Conservation (phyloP, 2,797 vertebrate species). For the Rhyacichthys aspro region DNA sequence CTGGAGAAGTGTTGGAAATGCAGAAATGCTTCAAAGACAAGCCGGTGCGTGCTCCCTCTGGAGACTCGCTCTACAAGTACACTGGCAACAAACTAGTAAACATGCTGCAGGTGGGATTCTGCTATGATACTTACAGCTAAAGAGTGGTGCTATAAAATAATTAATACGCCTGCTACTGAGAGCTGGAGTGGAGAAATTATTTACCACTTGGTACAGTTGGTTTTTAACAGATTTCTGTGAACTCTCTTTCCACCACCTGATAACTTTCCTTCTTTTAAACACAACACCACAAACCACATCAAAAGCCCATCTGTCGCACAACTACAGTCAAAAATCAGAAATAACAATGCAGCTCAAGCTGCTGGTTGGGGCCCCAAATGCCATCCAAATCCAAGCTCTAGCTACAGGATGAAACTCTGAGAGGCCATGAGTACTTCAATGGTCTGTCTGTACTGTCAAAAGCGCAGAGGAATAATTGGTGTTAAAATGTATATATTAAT, state of each 20-base stretch:
- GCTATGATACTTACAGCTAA: not conserved
- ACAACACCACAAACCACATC: constrained; percentile 6
- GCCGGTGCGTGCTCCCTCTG: constrained; percentile 26
- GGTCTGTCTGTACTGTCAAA: no score
- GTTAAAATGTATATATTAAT: no score
- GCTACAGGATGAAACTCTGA: no score
- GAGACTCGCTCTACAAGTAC: constrained; percentile 16
- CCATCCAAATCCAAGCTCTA: no score
- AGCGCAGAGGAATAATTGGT: no score
- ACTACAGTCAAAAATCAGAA: not conserved
- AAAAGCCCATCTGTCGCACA: not conserved
- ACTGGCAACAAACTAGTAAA: constrained; percentile 24
- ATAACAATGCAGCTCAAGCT: not conserved
- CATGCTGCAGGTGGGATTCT: not conserved
- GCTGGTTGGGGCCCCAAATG: no score
- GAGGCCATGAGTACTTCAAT: no score
- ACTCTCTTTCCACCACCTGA: not conserved
- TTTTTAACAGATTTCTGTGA: no score
- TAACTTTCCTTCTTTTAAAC: no score
- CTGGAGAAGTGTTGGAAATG: constrained; percentile 27
- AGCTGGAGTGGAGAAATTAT: not conserved
- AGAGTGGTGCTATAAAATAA: not conserved
- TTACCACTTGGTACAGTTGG: no score
- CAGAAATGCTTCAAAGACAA: constrained; percentile 40
- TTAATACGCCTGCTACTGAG: not conserved